phyloP scores from a whole-genome alignment of 1,140 invertebrate species.

The Heliothis virescens region DNA sequence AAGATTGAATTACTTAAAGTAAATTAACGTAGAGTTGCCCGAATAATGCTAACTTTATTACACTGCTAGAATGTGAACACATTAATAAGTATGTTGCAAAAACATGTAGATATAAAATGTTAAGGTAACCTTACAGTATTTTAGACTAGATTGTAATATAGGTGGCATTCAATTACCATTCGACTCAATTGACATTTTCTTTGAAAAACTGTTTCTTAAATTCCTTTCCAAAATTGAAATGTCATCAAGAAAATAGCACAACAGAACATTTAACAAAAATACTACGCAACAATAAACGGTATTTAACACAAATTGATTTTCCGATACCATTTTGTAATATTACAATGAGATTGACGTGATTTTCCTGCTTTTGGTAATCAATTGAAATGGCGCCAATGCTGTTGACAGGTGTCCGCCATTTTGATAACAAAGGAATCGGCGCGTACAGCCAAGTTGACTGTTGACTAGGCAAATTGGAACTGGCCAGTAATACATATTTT shows the following conservation, averaged over 20 bases:
- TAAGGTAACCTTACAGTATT: too few relatives aligned
- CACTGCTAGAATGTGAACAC: too few relatives aligned
- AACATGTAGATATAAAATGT: too few relatives aligned
- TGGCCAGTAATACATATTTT: conserved; percentile 35
- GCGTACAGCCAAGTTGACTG: conserved; percentile 33
- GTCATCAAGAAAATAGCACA: neutral
- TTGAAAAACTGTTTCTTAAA: too few relatives aligned
- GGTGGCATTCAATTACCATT: too few relatives aligned
- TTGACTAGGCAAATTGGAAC: conserved; percentile 31
- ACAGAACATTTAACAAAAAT: conserved; percentile 5
- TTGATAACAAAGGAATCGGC: conserved; percentile 44
- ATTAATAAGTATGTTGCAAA: too few relatives aligned
- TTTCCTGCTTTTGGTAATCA: conserved; percentile 45
- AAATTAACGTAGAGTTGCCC: too few relatives aligned
- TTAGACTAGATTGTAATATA: too few relatives aligned
- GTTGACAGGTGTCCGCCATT: conserved; percentile 49
- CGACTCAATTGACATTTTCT: too few relatives aligned
- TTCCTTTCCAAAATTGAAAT: conserved; percentile 6
- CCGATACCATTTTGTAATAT: conserved; percentile 43
- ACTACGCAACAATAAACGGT: conserved; percentile 8
- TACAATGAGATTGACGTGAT: conserved; percentile 26
- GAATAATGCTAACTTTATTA: too few relatives aligned
- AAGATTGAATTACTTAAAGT: too few relatives aligned
- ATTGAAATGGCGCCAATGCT: conserved; percentile 45
- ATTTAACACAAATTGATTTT: conserved; percentile 33